Evolutionary conservation across 1,140 invertebrate genomes (phyloP).

Genomic region (Micrasema minimum): DNA sequence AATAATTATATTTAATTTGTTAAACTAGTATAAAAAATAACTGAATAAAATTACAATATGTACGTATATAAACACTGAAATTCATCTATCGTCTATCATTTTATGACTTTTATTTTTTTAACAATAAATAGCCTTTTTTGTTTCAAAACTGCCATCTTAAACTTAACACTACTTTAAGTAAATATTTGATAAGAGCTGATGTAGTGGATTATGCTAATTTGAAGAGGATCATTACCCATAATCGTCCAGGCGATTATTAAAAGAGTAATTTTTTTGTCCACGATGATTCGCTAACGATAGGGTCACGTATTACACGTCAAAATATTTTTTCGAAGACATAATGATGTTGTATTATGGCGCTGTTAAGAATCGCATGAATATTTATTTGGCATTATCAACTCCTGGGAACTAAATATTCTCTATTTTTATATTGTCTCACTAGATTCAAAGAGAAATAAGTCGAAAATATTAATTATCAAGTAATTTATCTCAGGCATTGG

Average conservation of each 20-base stretch:
- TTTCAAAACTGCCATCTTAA: too few species aligned
- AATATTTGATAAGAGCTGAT: constrained; percentile 4
- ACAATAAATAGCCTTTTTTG: too few species aligned
- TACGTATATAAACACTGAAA: too few species aligned
- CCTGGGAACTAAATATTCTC: not conserved
- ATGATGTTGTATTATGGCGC: constrained; percentile 3
- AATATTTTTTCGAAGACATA: constrained; percentile 7
- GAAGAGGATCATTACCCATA: constrained; percentile 1
- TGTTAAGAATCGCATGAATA: constrained; percentile 4
- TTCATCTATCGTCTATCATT: too few species aligned
- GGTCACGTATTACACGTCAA: constrained; percentile 9
- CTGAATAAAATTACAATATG: too few species aligned
- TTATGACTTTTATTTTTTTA: too few species aligned
- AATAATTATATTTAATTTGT: too few species aligned
- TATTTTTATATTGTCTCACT: too few species aligned
- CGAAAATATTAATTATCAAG: too few species aligned
- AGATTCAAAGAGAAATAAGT: too few species aligned
- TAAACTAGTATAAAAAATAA: too few species aligned
- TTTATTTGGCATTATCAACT: not conserved
- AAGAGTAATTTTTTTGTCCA: not conserved
- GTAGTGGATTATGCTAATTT: constrained; percentile 1
- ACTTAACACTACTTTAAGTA: not conserved
- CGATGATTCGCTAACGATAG: not conserved
- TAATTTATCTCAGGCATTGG: too few species aligned
- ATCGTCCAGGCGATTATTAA: not conserved